Evolutionary conservation across 2,888 invertebrate species (phyloP).

Genomic region (Drosophila austrosaltans): DNA sequence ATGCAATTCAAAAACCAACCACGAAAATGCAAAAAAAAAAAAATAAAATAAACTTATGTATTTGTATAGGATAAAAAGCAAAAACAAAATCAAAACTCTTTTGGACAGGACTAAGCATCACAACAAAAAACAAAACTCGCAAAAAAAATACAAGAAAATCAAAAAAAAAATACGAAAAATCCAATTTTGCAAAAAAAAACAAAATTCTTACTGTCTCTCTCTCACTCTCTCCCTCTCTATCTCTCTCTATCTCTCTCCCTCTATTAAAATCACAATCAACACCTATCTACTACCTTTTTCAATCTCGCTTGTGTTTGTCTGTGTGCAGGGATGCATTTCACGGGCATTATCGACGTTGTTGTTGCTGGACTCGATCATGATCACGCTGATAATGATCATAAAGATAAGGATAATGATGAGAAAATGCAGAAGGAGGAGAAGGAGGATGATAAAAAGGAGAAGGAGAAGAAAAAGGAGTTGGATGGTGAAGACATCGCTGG

Average conservation of each 20-base stretch:
- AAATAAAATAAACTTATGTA: slow-evolving; percentile 36
- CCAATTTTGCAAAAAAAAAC: slow-evolving; percentile 34
- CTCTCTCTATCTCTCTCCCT: slow-evolving; percentile 58
- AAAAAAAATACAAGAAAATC: slow-evolving; percentile 49
- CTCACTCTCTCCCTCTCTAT: slow-evolving; percentile 35
- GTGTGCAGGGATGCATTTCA: slow-evolving; percentile 85
- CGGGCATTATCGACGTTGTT: slow-evolving; percentile 50
- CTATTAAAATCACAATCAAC: slow-evolving; percentile 59
- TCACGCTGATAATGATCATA: slow-evolving; percentile 29
- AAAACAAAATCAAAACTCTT: slow-evolving; percentile 59
- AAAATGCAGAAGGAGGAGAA: slow-evolving; percentile 20
- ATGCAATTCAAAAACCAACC: slow-evolving; percentile 67
- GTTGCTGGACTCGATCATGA: slow-evolving; percentile 4
- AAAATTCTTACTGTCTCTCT: slow-evolving; percentile 64
- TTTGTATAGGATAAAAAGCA: slow-evolving; percentile 51
- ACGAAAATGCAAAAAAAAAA: slow-evolving; percentile 34
- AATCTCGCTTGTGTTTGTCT: slow-evolving; percentile 86
- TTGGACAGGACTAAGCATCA: slow-evolving; percentile 76
- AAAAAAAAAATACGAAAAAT: slow-evolving; percentile 44
- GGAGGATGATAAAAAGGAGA: slow-evolving; percentile 17
- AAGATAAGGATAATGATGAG: slow-evolving; percentile 19
- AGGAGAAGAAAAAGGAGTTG: slow-evolving; percentile 3
- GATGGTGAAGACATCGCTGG: slow-evolving; percentile 40
- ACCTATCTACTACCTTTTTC: slow-evolving; percentile 77
- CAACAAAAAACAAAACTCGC: slow-evolving; percentile 66